phyloP scores from a whole-genome alignment of 1,140 invertebrate species.

The Drosophila punjabiensis region DNA sequence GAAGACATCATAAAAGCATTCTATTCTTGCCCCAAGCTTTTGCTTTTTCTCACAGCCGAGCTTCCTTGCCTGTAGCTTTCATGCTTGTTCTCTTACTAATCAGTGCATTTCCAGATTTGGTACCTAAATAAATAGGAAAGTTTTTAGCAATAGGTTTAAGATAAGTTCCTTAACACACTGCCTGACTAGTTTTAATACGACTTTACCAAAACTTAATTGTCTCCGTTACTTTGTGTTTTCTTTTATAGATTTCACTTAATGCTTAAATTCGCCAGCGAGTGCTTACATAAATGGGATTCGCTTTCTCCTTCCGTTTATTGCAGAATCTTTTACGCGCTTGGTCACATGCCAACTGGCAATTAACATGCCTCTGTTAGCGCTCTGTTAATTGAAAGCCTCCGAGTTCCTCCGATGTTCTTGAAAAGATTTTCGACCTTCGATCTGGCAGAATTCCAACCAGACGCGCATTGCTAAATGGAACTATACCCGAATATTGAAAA shows the following conservation, averaged over 20 bases:
- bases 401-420: neutral
- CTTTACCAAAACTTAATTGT: neutral
- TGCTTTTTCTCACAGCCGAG: too few relatives aligned
- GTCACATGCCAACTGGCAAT: slow-evolving; percentile 37
- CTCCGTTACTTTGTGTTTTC: neutral
- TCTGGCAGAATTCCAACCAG: slow-evolving; percentile 19
- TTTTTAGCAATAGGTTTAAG: neutral
- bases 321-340: slow-evolving; percentile 27
- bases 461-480: slow-evolving; percentile 7
- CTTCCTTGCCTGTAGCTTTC: too few relatives aligned
- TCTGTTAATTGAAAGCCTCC: slow-evolving; percentile 29
- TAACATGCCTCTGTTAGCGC: slow-evolving; percentile 37
- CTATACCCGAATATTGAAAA: neutral
- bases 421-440: neutral
- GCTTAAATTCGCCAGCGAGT: neutral
- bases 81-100: too few relatives aligned
- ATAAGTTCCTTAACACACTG: neutral
- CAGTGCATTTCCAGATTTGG: neutral
- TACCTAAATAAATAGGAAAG: neutral
- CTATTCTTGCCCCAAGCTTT: too few relatives aligned
- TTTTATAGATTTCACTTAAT: neutral
- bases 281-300: slow-evolving; percentile 1
- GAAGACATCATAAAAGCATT: too few relatives aligned
- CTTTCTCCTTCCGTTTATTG: slow-evolving; percentile 12
- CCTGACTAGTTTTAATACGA: neutral